Conservation (phyloP, 2,888 invertebrate species). For the Psococerastis gibbosa region DNA sequence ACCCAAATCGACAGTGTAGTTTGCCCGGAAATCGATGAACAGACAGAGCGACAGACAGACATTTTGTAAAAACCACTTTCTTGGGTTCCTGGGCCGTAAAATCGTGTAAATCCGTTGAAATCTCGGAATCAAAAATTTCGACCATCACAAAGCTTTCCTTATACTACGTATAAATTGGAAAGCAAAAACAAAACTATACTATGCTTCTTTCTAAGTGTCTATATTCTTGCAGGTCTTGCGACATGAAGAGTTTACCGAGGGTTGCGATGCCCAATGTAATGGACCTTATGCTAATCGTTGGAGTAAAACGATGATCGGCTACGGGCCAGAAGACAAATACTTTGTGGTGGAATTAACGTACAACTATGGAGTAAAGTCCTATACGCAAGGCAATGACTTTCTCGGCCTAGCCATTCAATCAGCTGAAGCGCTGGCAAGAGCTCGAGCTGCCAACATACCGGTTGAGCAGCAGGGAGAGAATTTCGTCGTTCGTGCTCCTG, state of each 20-base stretch:
- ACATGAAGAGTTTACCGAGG: constrained; percentile 94
- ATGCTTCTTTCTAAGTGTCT: no score
- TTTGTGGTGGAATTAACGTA: constrained; percentile 95
- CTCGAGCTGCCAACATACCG: constrained; percentile 52
- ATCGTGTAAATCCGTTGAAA: no score
- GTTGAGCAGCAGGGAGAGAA: constrained; percentile 38
- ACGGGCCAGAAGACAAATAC: constrained; percentile 84
- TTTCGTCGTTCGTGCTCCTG: constrained; percentile 61
- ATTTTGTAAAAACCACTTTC: no score
- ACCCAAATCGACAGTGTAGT: no score
- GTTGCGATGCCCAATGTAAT: constrained; percentile 94
- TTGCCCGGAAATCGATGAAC: no score
- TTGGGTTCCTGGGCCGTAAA: no score
- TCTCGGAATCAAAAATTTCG: no score
- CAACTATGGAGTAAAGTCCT: constrained; percentile 81
- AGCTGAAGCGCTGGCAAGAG: constrained; percentile 52
- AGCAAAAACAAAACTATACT: no score
- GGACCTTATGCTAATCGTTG: constrained; percentile 96
- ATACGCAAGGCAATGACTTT: constrained; percentile 72
- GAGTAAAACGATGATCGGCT: constrained; percentile 99
- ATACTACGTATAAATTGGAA: no score
- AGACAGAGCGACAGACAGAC: no score
- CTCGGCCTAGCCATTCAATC: constrained; percentile 68
- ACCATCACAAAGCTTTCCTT: no score
- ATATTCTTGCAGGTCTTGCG: constrained; percentile 50